Evolutionary conservation across 2,113 vertebrate genomes (phyloP), one percentile per base, ranked within the genome.

Genomic region (Chionodraco myersi): DNA sequence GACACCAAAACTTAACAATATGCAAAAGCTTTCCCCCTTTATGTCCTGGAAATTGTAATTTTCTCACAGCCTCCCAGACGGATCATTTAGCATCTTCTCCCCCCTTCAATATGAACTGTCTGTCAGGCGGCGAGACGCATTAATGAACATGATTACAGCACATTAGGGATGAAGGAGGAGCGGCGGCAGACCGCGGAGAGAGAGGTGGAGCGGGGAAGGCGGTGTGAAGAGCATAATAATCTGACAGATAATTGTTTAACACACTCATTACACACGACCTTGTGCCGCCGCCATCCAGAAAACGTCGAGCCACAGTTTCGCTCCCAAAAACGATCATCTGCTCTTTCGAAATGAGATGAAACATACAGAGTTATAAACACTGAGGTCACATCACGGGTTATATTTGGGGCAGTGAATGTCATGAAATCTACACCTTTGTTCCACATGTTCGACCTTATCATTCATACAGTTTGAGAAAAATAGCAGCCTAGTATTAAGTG

Each of bases 211-310:
- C 53, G 53, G 57, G 74, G 67, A 41, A 84, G 84, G 81, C 21
- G 48, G 83, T 82, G 89, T 91, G 92, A 90, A 87, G 87, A 88
- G 84, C 83, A 86, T 73, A 76, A 79, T 87, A 83, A 92, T 86
- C 72, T 16, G 44, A 54, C 73, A 45, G 74, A 84, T 92, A 91
- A 92, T 91, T 79, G 88, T 88, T 90, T 82, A 89, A 92, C 84
- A 90, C 85, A 65, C 82, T 85, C 75, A 84, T 87, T 88, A 90
- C 73, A 80, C 82, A 65, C 68, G 70, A 93, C 89, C 92, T 92
- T 92, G 85, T 86, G 86, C 79, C 72, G 49, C 82, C 2, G 71
- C 72, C 79, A 71, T 54, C 72, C 72, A 61, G 77, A 62, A 65
- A 83, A 44, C 48, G 34, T 12, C 8, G 36, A 72, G 79, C 57